Conservation (phyloP, 2,113 vertebrate species). For the Phaethon lepturus region DNA sequence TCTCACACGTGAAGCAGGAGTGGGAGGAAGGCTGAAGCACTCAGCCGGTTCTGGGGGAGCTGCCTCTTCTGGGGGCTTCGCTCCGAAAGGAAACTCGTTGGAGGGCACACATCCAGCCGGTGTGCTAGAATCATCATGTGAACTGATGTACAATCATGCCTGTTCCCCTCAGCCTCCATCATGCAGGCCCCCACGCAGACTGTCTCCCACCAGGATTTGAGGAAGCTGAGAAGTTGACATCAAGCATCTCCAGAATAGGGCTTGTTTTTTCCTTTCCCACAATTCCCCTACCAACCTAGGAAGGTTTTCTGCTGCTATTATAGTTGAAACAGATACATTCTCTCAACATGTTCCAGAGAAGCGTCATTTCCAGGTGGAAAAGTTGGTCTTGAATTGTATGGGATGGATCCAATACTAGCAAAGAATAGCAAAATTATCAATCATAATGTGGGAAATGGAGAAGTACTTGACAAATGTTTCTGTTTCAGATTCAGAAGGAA, state of each 20-base stretch:
- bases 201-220: not conserved
- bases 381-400: not conserved
- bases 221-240: not conserved
- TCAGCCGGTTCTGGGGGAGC: not conserved
- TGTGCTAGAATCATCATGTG: not conserved
- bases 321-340: not conserved
- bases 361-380: constrained; percentile 15
- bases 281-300: not conserved
- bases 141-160: not conserved
- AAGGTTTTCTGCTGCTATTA: constrained; percentile 1
- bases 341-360: constrained; percentile 8
- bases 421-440: constrained; percentile 4
- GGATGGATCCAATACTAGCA: not conserved
- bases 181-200: not conserved
- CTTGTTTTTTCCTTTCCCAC: not conserved
- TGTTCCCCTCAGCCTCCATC: not conserved
- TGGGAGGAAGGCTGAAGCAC: constrained; percentile 5
- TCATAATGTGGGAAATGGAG: not conserved
- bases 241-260: not conserved
- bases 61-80: not conserved
- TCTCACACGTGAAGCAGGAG: not conserved
- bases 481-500: constrained; percentile 33
- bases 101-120: not conserved
- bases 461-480: constrained; percentile 21
- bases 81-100: not conserved